These are phyloP conservation scores for Trypoxylus dichotomus DNA, from an alignment of 1,140 invertebrate genomes.

Conservation along the genomic window DNA sequence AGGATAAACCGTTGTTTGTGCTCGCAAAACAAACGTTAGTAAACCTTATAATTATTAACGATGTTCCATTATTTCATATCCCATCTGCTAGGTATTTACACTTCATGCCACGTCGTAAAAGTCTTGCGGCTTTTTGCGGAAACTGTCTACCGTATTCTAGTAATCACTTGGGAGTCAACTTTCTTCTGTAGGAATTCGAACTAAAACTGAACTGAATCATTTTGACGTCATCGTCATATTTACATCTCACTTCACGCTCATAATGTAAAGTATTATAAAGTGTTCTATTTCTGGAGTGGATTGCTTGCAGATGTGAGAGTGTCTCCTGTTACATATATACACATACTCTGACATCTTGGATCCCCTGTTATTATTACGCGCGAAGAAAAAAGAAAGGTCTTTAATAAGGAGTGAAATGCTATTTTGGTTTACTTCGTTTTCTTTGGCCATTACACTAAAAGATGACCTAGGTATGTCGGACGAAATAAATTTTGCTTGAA, in stretches of 20 bases:
- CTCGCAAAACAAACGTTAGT: not conserved
- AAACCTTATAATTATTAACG: not conserved
- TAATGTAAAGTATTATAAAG: not conserved
- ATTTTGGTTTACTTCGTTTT: too few species aligned
- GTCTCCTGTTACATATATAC: not conserved
- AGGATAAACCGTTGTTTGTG: too few species aligned
- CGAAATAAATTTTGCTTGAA: too few species aligned
- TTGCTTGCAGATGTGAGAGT: not conserved
- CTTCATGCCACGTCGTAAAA: not conserved
- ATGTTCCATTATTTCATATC: too few species aligned
- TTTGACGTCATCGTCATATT: not conserved
- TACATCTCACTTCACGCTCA: not conserved
- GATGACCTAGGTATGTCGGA: too few species aligned
- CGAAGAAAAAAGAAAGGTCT: too few species aligned
- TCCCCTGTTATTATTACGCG: not conserved
- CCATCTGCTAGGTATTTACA: too few species aligned
- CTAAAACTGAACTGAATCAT: not conserved
- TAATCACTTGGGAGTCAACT: not conserved
- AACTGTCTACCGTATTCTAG: not conserved
- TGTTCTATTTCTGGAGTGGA: constrained; percentile 6
- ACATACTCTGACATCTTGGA: not conserved
- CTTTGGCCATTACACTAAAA: too few species aligned
- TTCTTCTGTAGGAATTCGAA: not conserved
- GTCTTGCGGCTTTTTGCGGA: not conserved
- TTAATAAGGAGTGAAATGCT: too few species aligned